A percentile compares a stretch with the other conserved stretches of the same genome.
phyloP scores from a whole-genome alignment of 2,113 vertebrate species.

The Chelonoidis abingdonii region DNA sequence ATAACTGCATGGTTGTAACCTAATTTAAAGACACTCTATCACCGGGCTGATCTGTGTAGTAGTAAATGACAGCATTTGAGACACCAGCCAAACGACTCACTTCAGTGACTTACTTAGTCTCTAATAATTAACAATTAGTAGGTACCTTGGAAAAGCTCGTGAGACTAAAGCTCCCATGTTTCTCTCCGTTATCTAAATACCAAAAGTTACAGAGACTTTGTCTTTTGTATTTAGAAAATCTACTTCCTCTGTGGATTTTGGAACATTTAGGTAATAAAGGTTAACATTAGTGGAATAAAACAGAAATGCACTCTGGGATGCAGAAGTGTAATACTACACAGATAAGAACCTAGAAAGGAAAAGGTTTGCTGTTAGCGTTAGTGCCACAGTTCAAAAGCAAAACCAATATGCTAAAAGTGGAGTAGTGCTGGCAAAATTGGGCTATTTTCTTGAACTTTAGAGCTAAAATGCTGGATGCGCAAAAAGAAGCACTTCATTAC shows the following conservation, averaged over 20 bases:
- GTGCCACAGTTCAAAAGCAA: constrained; percentile 65
- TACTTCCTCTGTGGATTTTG: constrained; percentile 26
- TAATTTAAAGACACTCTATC: constrained; percentile 94
- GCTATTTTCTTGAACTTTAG: constrained; percentile 75
- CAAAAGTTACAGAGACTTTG: constrained; percentile 53
- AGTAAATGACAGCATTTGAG: constrained; percentile 91
- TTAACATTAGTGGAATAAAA: constrained; percentile 40
- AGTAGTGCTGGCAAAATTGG: constrained; percentile 63
- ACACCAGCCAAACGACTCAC: constrained; percentile 88
- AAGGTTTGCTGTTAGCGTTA: constrained; percentile 33
- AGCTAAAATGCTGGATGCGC: constrained; percentile 75
- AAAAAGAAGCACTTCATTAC: constrained; percentile 78
- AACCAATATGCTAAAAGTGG: constrained; percentile 61
- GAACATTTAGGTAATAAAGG: constrained; percentile 23
- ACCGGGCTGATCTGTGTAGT: constrained; percentile 90
- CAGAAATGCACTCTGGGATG: background rate
- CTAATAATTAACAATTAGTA: constrained; percentile 92
- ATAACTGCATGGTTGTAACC: constrained; percentile 97
- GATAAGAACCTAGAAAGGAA: background rate
- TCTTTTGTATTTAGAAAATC: constrained; percentile 65
- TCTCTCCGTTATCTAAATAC: constrained; percentile 74
- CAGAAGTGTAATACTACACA: background rate
- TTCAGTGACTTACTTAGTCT: constrained; percentile 88
- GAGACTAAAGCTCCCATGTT: constrained; percentile 70
- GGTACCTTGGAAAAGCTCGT: constrained; percentile 79